A percentile compares a stretch with the other conserved stretches of the same genome.
phyloP scores from a whole-genome alignment of 2,888 invertebrate species.

The Protodeltote pygarga region DNA sequence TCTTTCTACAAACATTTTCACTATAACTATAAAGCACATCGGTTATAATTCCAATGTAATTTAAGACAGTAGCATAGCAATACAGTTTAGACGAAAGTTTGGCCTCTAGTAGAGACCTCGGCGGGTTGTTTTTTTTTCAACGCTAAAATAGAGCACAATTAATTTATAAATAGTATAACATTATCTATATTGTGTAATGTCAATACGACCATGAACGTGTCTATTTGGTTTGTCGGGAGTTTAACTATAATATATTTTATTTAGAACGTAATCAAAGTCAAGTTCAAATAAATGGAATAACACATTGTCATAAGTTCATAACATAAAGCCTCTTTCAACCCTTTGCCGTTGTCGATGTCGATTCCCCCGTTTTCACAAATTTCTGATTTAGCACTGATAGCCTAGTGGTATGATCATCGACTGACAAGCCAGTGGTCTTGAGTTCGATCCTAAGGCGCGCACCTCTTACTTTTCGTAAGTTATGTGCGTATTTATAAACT shows the following conservation, averaged over 20 bases:
- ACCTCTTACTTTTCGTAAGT: no score
- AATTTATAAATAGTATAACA: neutral
- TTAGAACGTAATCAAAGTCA: constrained; percentile 2
- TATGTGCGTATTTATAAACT: no score
- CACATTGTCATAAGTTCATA: no score
- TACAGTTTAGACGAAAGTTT: neutral
- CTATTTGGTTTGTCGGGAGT: neutral
- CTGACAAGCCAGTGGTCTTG: no score
- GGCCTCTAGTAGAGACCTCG: constrained; percentile 8
- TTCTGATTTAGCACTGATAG: no score
- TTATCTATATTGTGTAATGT: constrained; percentile 1
- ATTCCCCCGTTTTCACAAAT: no score
- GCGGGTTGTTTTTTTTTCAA: neutral
- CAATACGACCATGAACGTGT: constrained; percentile 1
- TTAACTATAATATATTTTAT: neutral
- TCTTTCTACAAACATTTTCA: no score
- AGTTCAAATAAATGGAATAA: no score
- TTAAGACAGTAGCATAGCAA: neutral
- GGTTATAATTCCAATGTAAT: neutral
- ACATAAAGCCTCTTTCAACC: no score
- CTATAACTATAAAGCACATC: neutral
- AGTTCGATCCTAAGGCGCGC: no score
- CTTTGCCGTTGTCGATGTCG: no score
- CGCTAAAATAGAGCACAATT: neutral
- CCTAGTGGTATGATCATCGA: no score